These are phyloP conservation scores for Amazona vittata DNA, from an alignment of 2,113 vertebrate species.

Conservation along the genomic window DNA sequence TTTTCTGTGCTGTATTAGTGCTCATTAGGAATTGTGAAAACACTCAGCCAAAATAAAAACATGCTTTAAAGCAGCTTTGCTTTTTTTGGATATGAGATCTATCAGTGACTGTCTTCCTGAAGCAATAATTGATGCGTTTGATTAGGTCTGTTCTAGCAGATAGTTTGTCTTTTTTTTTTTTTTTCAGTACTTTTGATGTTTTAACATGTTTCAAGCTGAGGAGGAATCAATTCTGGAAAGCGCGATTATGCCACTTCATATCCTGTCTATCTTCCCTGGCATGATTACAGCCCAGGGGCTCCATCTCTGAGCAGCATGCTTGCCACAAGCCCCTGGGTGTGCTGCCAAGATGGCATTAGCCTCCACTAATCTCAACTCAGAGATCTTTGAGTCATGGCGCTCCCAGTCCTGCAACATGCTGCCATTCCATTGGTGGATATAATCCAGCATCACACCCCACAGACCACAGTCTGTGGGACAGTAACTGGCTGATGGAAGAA, in stretches of 20 bases:
- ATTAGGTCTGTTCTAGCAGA: slow-evolving; percentile 44
- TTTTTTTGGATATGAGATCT: slow-evolving; percentile 29
- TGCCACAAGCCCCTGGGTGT: neutral
- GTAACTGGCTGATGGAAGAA: neutral
- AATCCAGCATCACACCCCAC: neutral
- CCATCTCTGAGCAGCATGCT: neutral
- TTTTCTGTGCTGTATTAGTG: neutral
- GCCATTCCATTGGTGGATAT: neutral
- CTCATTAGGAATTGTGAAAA: slow-evolving; percentile 36
- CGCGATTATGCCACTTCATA: neutral
- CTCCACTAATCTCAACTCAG: slow-evolving; percentile 7
- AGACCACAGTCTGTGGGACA: rapidly evolving
- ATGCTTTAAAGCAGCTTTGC: slow-evolving; percentile 33
- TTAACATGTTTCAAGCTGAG: neutral
- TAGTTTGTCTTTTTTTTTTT: neutral
- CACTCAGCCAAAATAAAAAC: slow-evolving; percentile 34
- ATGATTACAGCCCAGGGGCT: neutral
- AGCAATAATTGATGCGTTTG: slow-evolving; percentile 33
- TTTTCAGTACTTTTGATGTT: slow-evolving; percentile 1
- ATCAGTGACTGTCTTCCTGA: slow-evolving; percentile 29
- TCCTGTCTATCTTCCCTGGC: neutral
- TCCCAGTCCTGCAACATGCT: neutral
- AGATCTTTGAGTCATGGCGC: slow-evolving; percentile 5
- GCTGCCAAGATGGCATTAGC: slow-evolving; percentile 21
- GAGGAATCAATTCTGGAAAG: neutral